Conservation (phyloP, 2,797 vertebrate genomes). For the Glyptemys insculpta region DNA sequence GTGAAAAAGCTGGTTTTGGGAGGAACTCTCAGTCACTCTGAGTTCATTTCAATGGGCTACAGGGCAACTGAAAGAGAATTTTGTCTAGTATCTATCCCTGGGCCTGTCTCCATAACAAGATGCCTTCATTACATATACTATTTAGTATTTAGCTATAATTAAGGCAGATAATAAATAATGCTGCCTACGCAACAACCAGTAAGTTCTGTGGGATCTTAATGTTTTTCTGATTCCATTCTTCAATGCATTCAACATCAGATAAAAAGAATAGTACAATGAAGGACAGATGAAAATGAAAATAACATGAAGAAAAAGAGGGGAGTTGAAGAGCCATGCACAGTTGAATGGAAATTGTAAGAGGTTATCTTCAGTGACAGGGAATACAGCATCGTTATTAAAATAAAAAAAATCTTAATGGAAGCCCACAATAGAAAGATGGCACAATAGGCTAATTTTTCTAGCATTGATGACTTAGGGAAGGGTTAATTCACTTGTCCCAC, state of each 20-base stretch:
- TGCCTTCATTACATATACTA: background rate
- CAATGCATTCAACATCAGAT: background rate
- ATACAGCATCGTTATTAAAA: background rate
- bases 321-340: background rate
- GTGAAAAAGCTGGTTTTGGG: background rate
- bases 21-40: background rate
- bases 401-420: background rate
- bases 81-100: background rate
- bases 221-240: background rate
- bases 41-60: background rate
- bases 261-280: background rate
- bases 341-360: background rate
- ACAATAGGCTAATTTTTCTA: background rate
- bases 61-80: background rate
- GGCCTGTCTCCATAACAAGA: background rate
- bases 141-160: background rate
- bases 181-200: background rate
- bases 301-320: background rate
- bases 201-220: background rate
- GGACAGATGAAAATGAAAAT: background rate
- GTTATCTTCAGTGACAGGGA: background rate
- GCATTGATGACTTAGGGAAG: background rate
- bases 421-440: background rate
- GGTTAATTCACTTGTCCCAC: background rate
- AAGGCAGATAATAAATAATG: background rate